Evolutionary conservation across 1,140 invertebrate genomes (phyloP), one percentile per base, ranked within the genome.

Genomic region (Anoplolepis gracilipes): DNA sequence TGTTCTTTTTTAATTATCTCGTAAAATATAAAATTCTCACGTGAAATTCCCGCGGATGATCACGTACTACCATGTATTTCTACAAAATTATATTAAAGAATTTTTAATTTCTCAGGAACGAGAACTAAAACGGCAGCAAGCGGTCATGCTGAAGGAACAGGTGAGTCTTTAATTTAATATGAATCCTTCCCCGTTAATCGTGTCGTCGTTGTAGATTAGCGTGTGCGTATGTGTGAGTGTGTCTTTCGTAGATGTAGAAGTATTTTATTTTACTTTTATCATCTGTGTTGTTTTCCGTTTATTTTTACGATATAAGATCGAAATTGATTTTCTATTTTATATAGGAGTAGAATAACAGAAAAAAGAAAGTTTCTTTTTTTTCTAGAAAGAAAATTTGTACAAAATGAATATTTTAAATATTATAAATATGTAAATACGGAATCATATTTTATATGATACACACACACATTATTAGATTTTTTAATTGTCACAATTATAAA

Each of bases 131-230:
- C 95, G 97, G 91, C 98, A 98, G 93, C 97, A 98, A 94, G 97
- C 97, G 84, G 97, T 98, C 49, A 96, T 98, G 92, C 94, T 98
- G 76, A 98, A 98, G 95, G 98, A 98, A 96, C 98, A 98, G 97
- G 98, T 98, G 96, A 95, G 95, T 94, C 73, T 76, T 28, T 22
- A 70, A 62, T 8, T 76, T 13, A 81, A 61, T 70, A 75, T 87
- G 33, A n/a, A 77, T 33, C 57, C 65, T 81, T 78, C 84, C 3
- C 11, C 79, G n/a, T 81, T 55, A 46, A 75, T 82, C 88, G 55
- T 90, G n/a, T 85, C 88, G 65, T 84, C 86, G 76, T 59, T 75
- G 88, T 90, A 90, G 88, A 65, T 76, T 77, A 87, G 49, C 25
- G 78, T 76, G 81, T 85, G 64, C 64, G 64, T 72, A 53, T 57